Percentiles rank a stretch among this genome's conserved stretches.
phyloP scores from a whole-genome alignment of 2,113 vertebrate species.

The Lamprologus lemairii region DNA sequence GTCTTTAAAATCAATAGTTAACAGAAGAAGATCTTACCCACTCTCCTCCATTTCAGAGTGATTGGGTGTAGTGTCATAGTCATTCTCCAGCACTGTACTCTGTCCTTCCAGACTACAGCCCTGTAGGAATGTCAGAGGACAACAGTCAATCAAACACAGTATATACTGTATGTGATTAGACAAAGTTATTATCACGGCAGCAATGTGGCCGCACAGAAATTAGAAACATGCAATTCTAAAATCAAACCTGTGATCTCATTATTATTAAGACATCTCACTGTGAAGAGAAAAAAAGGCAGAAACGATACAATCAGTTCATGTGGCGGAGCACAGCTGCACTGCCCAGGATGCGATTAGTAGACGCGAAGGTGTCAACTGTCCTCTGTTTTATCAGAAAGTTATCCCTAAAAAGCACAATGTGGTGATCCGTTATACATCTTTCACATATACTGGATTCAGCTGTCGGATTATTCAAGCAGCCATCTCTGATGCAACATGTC shows the following conservation, averaged over 20 bases:
- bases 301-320: neutral
- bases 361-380: neutral
- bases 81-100: slow-evolving; percentile 80
- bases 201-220: neutral
- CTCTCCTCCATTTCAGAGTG: slow-evolving; percentile 79
- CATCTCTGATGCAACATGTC: neutral
- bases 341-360: slow-evolving; percentile 52
- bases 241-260: neutral
- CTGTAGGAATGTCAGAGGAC: slow-evolving; percentile 57
- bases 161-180: neutral
- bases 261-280: slow-evolving; percentile 6
- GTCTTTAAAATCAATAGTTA: neutral
- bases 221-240: slow-evolving; percentile 57
- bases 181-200: neutral
- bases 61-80: slow-evolving; percentile 82
- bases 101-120: slow-evolving; percentile 88
- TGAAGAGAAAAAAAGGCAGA: slow-evolving; percentile 5
- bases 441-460: neutral
- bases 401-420: neutral
- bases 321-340: neutral
- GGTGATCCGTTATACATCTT: neutral
- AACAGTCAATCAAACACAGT: neutral
- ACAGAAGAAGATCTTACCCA: slow-evolving; percentile 65
- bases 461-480: neutral
- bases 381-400: neutral